phyloP scores from a whole-genome alignment of 2,113 vertebrate genomes.

The Trochalopteron elliotii region DNA sequence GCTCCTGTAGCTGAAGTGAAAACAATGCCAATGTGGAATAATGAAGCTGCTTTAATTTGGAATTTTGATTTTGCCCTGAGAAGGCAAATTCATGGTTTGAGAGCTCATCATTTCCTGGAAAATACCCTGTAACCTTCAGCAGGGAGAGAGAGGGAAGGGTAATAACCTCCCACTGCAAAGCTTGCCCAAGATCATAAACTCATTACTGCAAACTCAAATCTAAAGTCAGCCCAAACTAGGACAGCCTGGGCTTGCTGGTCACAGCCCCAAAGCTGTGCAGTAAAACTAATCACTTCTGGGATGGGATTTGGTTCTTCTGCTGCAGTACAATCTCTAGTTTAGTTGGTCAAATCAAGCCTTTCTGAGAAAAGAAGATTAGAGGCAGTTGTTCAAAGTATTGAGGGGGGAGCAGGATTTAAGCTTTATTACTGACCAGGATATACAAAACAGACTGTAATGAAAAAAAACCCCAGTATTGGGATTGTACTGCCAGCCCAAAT shows the following conservation, averaged over 20 bases:
- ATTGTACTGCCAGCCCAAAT: constrained; percentile 49
- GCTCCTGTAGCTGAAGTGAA: background rate
- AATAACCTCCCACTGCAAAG: background rate
- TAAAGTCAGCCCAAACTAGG: constrained; percentile 58
- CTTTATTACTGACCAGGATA: constrained; percentile 76
- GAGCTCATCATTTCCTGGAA: background rate
- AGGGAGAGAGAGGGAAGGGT: background rate
- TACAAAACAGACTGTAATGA: constrained; percentile 66
- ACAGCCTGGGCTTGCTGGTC: constrained; percentile 38
- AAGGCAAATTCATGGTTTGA: background rate
- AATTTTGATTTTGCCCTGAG: background rate
- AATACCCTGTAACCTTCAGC: constrained; percentile 3
- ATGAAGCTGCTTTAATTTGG: background rate
- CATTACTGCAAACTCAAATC: constrained; percentile 4
- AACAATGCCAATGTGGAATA: background rate
- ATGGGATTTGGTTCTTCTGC: constrained; percentile 49
- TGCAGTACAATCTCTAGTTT: constrained; percentile 71
- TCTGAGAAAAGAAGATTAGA: constrained; percentile 85
- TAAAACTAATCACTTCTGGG: constrained; percentile 71
- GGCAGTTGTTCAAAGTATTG: constrained; percentile 75
- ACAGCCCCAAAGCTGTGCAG: constrained; percentile 53
- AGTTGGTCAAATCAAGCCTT: constrained; percentile 77
- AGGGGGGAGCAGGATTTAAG: constrained; percentile 55
- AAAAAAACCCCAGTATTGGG: constrained; percentile 53
- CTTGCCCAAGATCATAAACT: constrained; percentile 33